Base-by-base conservation (phyloP, 2,888 invertebrate genomes). In the Gastracanthus pulcherrimus region DNA sequence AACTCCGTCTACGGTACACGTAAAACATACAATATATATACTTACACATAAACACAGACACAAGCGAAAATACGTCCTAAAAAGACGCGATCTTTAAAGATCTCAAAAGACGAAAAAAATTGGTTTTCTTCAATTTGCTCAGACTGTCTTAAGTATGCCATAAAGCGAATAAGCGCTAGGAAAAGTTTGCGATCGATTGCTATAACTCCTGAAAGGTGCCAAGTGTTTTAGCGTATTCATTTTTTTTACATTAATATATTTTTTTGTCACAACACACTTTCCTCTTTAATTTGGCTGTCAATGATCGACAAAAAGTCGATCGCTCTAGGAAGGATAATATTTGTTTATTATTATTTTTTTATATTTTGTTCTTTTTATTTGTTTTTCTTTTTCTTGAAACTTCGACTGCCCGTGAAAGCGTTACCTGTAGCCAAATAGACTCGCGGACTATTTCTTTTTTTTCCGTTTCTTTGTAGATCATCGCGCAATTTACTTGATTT, bases 401-500 rank as follows among this genome's bases (percentile, higher is more conserved):
- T 79, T 83, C 67, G 72, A 67, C 71, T 78, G 78, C 72, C 78
- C 62, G 45, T 82, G 70, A 85, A 86, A 80, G 82, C 85, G 88
- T 89, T 89, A 88, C 87, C 86, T 87, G 86, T 88, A 90, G 90
- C 89, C 91, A 90, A 90, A 91, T 89, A 62, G 13, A 55, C 89
- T 87, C 88, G 88, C 87, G 89, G 88, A 90, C 87, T 87, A 88
- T 88, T 86, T 55, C 29, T 51, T 70, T 67, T 45, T 36, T 19
- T n/a, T n/a, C n/a, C n/a, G n/a, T 48, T 71, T 58, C 36, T 62
- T 51, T 31, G 38, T 86, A 87, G 86, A 90, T 86, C 87, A 88
- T 86, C 87, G 87, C 87, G 83, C 66, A 60, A 86, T 86, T 87
- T 84, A 84, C 16, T 72, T 45, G 26, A 76, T 89, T 82, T 80